Percentiles rank a stretch among this genome's conserved stretches.
Conservation (phyloP, 1,140 invertebrate species). For the Pogonognathellus flavescens region DNA sequence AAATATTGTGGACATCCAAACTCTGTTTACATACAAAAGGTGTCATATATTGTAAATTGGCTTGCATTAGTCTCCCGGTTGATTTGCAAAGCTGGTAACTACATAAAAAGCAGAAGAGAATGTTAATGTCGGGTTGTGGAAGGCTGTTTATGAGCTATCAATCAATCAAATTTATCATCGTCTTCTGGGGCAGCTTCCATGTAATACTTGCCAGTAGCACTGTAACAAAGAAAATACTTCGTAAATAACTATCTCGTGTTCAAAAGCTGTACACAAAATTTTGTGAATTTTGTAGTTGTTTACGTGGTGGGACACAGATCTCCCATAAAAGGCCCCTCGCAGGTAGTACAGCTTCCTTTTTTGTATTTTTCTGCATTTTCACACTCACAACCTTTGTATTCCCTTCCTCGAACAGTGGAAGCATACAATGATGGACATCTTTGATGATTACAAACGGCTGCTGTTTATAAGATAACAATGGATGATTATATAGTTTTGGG, state of each 20-base stretch:
- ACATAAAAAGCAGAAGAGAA: too few species aligned
- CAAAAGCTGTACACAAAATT: not conserved
- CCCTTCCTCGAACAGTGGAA: constrained; percentile 15
- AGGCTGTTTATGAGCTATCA: too few species aligned
- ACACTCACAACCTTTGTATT: constrained; percentile 15
- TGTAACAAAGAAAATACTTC: not conserved
- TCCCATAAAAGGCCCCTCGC: constrained; percentile 17
- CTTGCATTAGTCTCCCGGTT: too few species aligned
- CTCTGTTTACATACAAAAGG: too few species aligned
- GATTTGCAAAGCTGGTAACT: too few species aligned
- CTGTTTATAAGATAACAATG: not conserved
- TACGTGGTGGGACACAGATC: constrained; percentile 11
- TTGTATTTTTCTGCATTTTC: not conserved
- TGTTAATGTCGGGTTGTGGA: too few species aligned
- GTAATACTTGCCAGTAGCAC: not conserved
- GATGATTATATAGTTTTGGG: too few species aligned
- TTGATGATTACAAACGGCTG: not conserved
- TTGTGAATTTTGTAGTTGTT: not conserved
- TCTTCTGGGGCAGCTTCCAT: not conserved
- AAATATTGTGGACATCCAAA: too few species aligned
- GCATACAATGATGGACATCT: not conserved
- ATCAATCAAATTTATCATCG: not conserved
- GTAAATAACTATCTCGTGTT: not conserved
- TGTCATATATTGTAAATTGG: too few species aligned
- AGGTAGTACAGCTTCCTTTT: not conserved